Evolutionary conservation across 1,140 invertebrate species (phyloP), one percentile per base, ranked within the genome.

Genomic region (Hyphantria cunea): DNA sequence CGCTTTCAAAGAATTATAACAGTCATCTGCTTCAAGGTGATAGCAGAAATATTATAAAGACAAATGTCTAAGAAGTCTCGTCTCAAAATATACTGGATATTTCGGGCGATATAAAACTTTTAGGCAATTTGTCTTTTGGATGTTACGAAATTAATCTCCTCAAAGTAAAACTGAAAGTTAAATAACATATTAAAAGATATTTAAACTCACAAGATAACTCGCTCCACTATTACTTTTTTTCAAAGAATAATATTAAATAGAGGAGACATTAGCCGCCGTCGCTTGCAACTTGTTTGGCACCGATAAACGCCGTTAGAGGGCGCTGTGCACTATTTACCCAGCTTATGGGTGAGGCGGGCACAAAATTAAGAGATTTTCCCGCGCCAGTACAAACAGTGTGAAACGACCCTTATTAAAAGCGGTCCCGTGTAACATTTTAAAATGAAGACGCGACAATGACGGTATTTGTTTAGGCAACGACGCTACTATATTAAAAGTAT

Each of bases 281-380:
- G 37, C 56, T 60, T 25, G 25, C 6, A 51, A 60, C 56, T 60
- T 44, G 48, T 13, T 51, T 55, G 39, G 6, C 9, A n/a, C 64
- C 66, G 67, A 73, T 76, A 75, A 76, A 70, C 68, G 56, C 62
- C 50, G 68, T 69, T 68, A 75, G 64, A 63, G 56, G 61, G 72
- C 54, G 66, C 59, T 32, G 44, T 41, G 72, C 72, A 82, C 72
- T 81, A 81, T 84, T 84, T 82, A 76, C 80, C 47, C 58, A 76
- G 76, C 80, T 80, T 81, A 80, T 73, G 70, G 45, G 63, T 66
- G 72, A 76, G 75, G 64, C 78, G 58, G 66, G 74, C 64, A 80
- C 75, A 60, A 86, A 86, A 86, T 86, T 84, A 84, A 86, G 82
- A 84, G 82, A 84, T 86, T 82, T 60, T 70, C 60, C 68, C 64